phyloP scores from a whole-genome alignment of 2,113 vertebrate species.

The Pyxicephalus adspersus region DNA sequence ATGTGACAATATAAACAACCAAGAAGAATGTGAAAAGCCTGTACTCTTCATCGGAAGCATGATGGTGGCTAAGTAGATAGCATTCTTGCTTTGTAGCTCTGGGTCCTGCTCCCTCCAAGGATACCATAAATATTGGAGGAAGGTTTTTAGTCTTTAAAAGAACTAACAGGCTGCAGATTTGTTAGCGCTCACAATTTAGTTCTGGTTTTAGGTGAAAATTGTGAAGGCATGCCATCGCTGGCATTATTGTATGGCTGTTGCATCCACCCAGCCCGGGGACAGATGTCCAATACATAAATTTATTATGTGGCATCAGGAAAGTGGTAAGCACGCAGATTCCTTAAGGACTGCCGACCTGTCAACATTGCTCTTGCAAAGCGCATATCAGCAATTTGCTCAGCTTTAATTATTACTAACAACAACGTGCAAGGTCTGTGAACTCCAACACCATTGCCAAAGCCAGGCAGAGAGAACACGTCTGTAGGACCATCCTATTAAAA shows the following conservation, averaged over 20 bases:
- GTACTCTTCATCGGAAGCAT: too few species aligned
- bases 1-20: too few species aligned
- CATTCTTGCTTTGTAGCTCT: too few species aligned
- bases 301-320: slow-evolving; percentile 5
- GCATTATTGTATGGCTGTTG: not conserved
- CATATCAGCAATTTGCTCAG: slow-evolving; percentile 20
- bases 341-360: slow-evolving; percentile 1
- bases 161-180: not conserved
- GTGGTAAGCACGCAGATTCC: slow-evolving; percentile 3
- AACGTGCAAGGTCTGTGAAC: not conserved
- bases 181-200: too few species aligned
- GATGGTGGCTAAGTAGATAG: too few species aligned
- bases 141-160: too few species aligned
- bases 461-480: not conserved
- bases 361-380: slow-evolving; percentile 20
- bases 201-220: too few species aligned
- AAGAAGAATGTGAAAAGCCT: too few species aligned
- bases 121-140: too few species aligned
- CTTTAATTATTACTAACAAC: slow-evolving; percentile 26
- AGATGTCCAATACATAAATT: slow-evolving; percentile 2
- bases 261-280: not conserved
- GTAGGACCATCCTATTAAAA: not conserved
- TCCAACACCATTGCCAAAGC: not conserved
- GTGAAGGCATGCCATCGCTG: not conserved
- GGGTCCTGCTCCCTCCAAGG: too few species aligned